Percentiles rank a stretch among this genome's conserved stretches.
Conservation (phyloP, 2,888 invertebrate genomes). For the Notodonta ziczac region DNA sequence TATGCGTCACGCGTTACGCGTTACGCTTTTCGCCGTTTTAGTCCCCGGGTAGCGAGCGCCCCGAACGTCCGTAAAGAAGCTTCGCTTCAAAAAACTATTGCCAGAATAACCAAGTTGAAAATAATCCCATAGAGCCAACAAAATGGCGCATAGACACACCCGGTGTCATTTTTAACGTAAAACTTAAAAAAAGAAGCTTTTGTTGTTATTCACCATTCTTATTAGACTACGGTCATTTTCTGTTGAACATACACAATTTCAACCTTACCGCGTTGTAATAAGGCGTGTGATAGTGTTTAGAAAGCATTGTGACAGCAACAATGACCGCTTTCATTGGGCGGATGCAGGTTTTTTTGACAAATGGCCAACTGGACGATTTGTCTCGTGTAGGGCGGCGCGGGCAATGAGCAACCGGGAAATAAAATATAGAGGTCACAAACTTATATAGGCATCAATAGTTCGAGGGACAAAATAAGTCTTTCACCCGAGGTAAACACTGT, state of each 20-base stretch:
- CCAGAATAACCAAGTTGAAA: conserved; percentile 19
- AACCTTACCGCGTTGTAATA: conserved; percentile 46
- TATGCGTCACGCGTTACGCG: too few relatives aligned
- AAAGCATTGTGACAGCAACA: conserved; percentile 53
- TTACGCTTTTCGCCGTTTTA: too few relatives aligned
- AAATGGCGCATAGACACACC: conserved; percentile 38
- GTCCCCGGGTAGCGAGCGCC: too few relatives aligned
- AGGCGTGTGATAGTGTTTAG: conserved; percentile 30
- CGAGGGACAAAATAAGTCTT: too few relatives aligned
- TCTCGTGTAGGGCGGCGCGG: conserved; percentile 74
- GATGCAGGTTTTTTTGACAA: conserved; percentile 84
- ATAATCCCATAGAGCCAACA: conserved; percentile 38
- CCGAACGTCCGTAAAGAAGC: too few relatives aligned
- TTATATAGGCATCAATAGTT: too few relatives aligned
- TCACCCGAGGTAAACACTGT: too few relatives aligned
- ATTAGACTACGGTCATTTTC: conserved; percentile 23
- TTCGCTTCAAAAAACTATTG: neutral
- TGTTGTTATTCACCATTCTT: conserved; percentile 47
- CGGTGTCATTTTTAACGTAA: conserved; percentile 46
- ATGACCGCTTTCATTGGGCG: conserved; percentile 78
- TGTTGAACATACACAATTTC: conserved; percentile 26
- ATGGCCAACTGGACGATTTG: conserved; percentile 82
- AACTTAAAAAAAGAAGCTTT: conserved; percentile 44
- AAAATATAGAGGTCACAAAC: neutral
- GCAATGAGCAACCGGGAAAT: conserved; percentile 56